Percentiles rank a stretch among this genome's conserved stretches.
Evolutionary conservation across 2,113 vertebrate species (phyloP).

Genomic region (Azemiops feae): DNA sequence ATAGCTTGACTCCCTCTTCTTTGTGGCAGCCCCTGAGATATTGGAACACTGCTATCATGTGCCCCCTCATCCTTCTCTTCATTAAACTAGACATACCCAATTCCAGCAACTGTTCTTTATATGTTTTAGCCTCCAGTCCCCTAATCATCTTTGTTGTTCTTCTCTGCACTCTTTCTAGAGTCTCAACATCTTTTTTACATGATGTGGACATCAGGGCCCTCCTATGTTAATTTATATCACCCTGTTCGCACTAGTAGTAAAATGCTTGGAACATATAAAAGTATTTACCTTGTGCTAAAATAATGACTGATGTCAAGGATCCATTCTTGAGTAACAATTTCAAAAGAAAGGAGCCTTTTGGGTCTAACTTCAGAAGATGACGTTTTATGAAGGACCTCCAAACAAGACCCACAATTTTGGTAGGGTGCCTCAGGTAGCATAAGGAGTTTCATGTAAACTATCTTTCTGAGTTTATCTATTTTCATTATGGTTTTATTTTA

Average conservation of each 20-base stretch:
- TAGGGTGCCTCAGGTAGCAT: neutral
- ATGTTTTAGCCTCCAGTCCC: too few relatives aligned
- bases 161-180: too few relatives aligned
- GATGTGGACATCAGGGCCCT: neutral
- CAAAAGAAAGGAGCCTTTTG: neutral
- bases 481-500: neutral
- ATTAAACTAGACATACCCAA: too few relatives aligned
- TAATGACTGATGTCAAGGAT: neutral
- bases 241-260: neutral
- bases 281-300: neutral
- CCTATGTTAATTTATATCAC: neutral
- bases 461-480: neutral
- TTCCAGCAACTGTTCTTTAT: too few relatives aligned
- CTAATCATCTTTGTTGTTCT: too few relatives aligned
- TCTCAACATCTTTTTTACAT: too few relatives aligned
- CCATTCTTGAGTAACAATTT: neutral
- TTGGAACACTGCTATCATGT: too few relatives aligned
- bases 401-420: neutral
- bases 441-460: neutral
- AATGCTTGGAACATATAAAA: neutral
- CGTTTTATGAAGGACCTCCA: neutral
- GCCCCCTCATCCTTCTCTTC: too few relatives aligned
- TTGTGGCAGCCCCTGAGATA: too few relatives aligned
- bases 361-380: neutral
- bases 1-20: too few relatives aligned